These are phyloP conservation scores for Diorhabda sublineata DNA, from an alignment of 1,140 invertebrate genomes.

Conservation along the genomic window DNA sequence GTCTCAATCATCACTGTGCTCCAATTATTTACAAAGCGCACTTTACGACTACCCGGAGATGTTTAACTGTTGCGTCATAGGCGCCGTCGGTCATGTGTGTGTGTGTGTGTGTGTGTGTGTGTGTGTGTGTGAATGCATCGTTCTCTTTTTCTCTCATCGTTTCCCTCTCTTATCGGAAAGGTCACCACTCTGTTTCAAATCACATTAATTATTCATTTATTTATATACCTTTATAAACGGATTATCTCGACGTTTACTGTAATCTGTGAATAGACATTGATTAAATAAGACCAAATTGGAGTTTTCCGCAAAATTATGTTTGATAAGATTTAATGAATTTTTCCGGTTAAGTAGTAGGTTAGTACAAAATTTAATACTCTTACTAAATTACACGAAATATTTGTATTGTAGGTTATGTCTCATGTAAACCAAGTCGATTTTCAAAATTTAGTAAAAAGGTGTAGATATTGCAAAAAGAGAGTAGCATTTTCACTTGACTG, in stretches of 20 bases:
- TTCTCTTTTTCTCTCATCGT: neutral
- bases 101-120: neutral
- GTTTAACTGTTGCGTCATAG: constrained; percentile 32
- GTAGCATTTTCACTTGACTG: too few relatives aligned
- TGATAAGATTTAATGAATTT: too few relatives aligned
- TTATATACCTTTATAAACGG: constrained; percentile 2
- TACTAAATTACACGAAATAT: too few relatives aligned
- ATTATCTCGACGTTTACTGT: neutral
- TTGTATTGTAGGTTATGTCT: too few relatives aligned
- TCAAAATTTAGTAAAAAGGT: too few relatives aligned
- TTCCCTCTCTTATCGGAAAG: constrained; percentile 3
- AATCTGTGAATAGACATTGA: neutral
- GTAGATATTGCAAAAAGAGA: too few relatives aligned
- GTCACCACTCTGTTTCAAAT: neutral
- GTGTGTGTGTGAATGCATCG: constrained; percentile 3
- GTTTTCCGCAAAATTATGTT: too few relatives aligned
- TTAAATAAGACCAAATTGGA: too few relatives aligned
- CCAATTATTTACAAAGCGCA: constrained; percentile 35
- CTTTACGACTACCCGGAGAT: constrained; percentile 30
- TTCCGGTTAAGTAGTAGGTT: too few relatives aligned
- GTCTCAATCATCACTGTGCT: constrained; percentile 34
- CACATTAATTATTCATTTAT: constrained; percentile 1
- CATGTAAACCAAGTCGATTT: too few relatives aligned
- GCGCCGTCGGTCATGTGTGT: constrained; percentile 14
- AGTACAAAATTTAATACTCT: too few relatives aligned